Conservation (phyloP, 2,113 vertebrate genomes). For the Aramus guarauna region DNA sequence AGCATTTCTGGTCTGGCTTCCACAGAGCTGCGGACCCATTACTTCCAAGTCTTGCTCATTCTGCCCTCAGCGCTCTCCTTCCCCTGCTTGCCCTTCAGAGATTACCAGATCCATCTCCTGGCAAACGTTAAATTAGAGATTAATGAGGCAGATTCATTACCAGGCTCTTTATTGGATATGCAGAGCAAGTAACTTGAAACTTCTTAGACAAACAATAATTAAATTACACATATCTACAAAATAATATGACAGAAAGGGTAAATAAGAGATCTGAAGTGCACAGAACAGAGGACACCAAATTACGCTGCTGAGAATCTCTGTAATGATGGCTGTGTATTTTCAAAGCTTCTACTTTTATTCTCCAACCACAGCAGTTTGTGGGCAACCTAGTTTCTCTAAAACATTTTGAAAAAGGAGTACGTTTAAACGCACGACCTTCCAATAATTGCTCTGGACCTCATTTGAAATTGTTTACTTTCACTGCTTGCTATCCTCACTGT, state of each 20-base stretch:
- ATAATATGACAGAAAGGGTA: neutral
- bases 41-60: neutral
- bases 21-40: neutral
- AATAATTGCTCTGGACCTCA: neutral
- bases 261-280: neutral
- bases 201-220: neutral
- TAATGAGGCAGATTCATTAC: neutral
- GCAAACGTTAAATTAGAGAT: neutral
- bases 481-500: neutral
- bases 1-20: neutral
- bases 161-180: neutral
- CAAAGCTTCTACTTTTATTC: neutral
- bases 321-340: neutral
- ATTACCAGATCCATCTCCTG: neutral
- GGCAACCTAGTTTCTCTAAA: neutral
- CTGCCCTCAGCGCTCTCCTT: neutral
- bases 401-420: neutral
- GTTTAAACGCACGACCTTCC: neutral
- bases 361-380: neutral
- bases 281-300: neutral
- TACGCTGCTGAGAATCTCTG: neutral
- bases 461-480: conserved; percentile 21
- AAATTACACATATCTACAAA: neutral
- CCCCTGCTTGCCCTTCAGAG: neutral
- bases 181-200: neutral